Evolutionary conservation across 2,888 invertebrate species (phyloP).

Genomic region (Scelioninae gen. 2): DNA sequence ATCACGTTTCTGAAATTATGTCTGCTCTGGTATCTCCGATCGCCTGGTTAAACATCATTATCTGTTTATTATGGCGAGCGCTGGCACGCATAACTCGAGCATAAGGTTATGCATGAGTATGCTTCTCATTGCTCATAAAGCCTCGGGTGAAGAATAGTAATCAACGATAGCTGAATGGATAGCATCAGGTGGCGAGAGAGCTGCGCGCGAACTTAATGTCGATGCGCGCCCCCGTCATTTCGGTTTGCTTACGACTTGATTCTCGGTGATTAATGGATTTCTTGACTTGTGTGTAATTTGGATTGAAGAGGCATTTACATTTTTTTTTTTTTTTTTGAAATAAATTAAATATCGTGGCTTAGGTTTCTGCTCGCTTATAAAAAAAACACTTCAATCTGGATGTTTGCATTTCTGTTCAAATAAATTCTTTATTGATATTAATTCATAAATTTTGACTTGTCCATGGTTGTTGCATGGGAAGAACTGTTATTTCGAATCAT

Average conservation of each 20-base stretch:
- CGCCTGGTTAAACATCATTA: constrained; percentile 48
- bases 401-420: not conserved
- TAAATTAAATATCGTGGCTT: constrained; percentile 37
- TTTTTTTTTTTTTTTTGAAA: constrained; percentile 30
- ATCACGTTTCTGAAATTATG: constrained; percentile 40
- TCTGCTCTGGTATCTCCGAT: constrained; percentile 34
- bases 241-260: constrained; percentile 53
- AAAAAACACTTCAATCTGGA: constrained; percentile 14
- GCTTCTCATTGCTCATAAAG: constrained; percentile 48
- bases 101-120: constrained; percentile 48
- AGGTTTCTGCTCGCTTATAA: constrained; percentile 10
- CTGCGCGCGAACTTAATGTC: constrained; percentile 32
- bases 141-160: constrained; percentile 51
- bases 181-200: constrained; percentile 55
- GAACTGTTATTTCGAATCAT: no score
- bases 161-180: constrained; percentile 45
- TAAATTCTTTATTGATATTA: no score
- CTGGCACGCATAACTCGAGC: constrained; percentile 43
- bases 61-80: constrained; percentile 40
- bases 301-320: constrained; percentile 28
- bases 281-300: constrained; percentile 53
- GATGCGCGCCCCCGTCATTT: constrained; percentile 52
- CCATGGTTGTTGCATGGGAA: no score
- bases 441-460: no score
- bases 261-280: constrained; percentile 56